phyloP scores from a whole-genome alignment of 2,888 invertebrate genomes.

The Eremobia ochroleuca region DNA sequence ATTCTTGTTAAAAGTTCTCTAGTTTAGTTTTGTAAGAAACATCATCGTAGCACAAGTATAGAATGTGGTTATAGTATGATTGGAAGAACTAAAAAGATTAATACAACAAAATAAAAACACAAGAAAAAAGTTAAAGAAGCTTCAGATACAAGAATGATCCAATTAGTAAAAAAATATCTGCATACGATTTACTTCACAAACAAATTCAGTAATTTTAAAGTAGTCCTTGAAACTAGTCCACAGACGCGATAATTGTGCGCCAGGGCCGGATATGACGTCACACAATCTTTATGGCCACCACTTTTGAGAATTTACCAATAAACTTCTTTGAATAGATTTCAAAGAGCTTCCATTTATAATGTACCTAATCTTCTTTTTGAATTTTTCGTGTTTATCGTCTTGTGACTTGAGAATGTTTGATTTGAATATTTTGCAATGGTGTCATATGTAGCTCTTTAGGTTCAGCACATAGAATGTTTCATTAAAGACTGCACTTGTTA shows the following conservation, averaged over 20 bases:
- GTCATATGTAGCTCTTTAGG: background rate
- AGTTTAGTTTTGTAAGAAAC: background rate
- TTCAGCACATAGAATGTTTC: background rate
- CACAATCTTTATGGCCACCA: conserved; percentile 63
- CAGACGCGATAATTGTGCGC: conserved; percentile 64
- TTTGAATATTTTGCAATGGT: conserved; percentile 9
- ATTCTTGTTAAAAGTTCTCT: background rate
- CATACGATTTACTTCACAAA: conserved; percentile 48
- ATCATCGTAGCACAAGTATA: background rate
- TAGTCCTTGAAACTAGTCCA: conserved; percentile 65
- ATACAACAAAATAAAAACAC: background rate
- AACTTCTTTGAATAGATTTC: conserved; percentile 63
- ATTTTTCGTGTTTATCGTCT: conserved; percentile 36
- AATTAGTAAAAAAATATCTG: conserved; percentile 41
- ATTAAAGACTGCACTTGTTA: background rate
- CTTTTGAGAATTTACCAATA: conserved; percentile 58
- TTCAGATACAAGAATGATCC: background rate
- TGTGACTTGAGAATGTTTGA: background rate
- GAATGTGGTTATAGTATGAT: background rate
- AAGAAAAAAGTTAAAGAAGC: conserved; percentile 1
- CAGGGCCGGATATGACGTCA: conserved; percentile 65
- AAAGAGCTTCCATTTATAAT: conserved; percentile 42
- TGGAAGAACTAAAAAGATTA: background rate
- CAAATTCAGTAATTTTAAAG: conserved; percentile 61
- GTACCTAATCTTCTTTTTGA: conserved; percentile 45